Evolutionary conservation across 2,888 invertebrate species (phyloP).

Genomic region (Reticulitermes lucifugus): DNA sequence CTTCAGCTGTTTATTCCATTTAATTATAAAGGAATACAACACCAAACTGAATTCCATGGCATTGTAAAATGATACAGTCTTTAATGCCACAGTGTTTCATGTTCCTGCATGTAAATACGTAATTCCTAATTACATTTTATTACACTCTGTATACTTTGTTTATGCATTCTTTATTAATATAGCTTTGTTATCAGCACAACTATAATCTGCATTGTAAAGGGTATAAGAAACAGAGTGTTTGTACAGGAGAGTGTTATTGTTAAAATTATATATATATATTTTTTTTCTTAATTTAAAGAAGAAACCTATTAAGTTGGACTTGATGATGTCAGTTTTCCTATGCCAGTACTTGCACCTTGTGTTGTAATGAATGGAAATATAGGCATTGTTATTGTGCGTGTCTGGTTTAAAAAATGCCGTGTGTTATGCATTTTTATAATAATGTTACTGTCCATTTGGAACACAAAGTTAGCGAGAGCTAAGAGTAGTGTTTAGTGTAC

Average conservation of each 20-base stretch:
- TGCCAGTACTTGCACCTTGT: neutral
- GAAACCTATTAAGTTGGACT: neutral
- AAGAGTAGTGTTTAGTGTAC: conserved; percentile 14
- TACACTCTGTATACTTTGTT: neutral
- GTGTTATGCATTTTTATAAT: conserved; percentile 20
- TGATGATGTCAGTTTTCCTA: neutral
- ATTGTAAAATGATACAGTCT: neutral
- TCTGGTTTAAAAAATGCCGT: neutral
- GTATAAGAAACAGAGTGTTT: neutral
- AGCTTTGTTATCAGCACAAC: neutral
- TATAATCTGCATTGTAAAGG: neutral
- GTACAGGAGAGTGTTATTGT: conserved; percentile 3
- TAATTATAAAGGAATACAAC: neutral
- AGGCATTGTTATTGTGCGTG: neutral
- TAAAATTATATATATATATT: neutral
- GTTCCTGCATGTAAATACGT: neutral
- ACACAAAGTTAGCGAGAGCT: conserved; percentile 18
- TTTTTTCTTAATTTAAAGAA: neutral
- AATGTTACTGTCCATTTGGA: conserved; percentile 29
- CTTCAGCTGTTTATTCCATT: neutral
- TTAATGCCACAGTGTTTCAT: neutral
- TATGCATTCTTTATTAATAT: neutral
- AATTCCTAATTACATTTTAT: neutral
- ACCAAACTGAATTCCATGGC: neutral
- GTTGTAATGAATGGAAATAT: neutral